Conservation (phyloP, 2,113 vertebrate genomes). For the Rhagologus leucostigma region DNA sequence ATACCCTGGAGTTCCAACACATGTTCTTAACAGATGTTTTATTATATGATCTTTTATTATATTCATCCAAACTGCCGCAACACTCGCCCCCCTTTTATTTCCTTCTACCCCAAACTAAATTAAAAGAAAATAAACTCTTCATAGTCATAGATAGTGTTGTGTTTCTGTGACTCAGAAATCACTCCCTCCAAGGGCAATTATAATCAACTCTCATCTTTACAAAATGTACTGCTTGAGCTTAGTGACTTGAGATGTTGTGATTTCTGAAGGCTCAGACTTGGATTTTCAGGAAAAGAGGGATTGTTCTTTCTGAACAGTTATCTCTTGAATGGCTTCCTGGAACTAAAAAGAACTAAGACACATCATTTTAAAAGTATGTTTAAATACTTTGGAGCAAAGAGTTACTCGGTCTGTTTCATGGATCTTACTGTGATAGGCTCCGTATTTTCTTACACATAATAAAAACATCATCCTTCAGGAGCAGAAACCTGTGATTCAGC, state of each 20-base stretch:
- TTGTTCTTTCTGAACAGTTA: background rate
- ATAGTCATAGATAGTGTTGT: background rate
- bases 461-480: background rate
- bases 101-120: constrained; percentile 56
- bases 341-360: background rate
- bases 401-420: background rate
- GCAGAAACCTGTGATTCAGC: background rate
- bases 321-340: background rate
- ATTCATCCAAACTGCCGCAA: constrained; percentile 64
- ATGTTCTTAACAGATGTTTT: constrained; percentile 76
- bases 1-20: constrained; percentile 67
- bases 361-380: background rate
- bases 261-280: background rate
- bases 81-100: constrained; percentile 21
- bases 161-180: constrained; percentile 28
- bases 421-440: background rate
- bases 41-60: constrained; percentile 69
- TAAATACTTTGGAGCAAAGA: background rate
- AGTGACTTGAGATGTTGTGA: background rate
- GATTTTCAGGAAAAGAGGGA: background rate
- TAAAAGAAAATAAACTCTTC: constrained; percentile 52
- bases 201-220: constrained; percentile 29
- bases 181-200: background rate
- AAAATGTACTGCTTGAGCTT: background rate
- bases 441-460: background rate